Evolutionary conservation across 2,113 vertebrate genomes (phyloP), one percentile per base, ranked within the genome.

Genomic region (Helogale parvula): DNA sequence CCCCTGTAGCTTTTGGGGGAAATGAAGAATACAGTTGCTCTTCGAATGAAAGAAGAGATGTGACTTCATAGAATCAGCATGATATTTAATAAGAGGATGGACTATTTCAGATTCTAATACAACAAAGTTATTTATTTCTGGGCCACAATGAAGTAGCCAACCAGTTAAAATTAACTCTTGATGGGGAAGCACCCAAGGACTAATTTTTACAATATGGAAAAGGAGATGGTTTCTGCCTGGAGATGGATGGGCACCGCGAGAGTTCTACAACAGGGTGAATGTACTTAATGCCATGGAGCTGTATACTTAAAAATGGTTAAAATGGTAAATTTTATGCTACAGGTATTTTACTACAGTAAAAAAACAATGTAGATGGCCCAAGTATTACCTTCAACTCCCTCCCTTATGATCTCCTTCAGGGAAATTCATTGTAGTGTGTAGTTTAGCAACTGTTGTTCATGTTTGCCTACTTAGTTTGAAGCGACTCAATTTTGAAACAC

Each of bases 391-490:
- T 80, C 80, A 29, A 13, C 21, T 35, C 47, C 52, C 19, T 85
- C 45, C 17, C 7, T 90, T 21, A 33, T 83, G 63, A 35, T 65
- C 19, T 90, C 38, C 80, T 92, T 1, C 23, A 57, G 84, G 38
- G 81, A 79, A n/a, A 60, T 69, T 93, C 93, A 94, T 87, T 84
- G 88, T 74, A 83, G 45, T 38, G 27, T 29, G 17, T 47, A 66
- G 23, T 35, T 94, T 69, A 88, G n/a, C 21, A 90, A 29, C 27
- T 63, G 5, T 93, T 96, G 74, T 96, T 94, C 76, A 93, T 35
- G 88, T 95, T n/a, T 83, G 14, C 68, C 95, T 86, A 41, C 68
- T 83, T 90, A 69, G n/a, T 83, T 93, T 91, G 63, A 92, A 96
- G 45, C 86, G 47, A 50, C 50, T 88, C 23, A 14, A 41, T 81